Evolutionary conservation across 2,888 invertebrate genomes (phyloP).

Genomic region (Scelioninae gen. 1): DNA sequence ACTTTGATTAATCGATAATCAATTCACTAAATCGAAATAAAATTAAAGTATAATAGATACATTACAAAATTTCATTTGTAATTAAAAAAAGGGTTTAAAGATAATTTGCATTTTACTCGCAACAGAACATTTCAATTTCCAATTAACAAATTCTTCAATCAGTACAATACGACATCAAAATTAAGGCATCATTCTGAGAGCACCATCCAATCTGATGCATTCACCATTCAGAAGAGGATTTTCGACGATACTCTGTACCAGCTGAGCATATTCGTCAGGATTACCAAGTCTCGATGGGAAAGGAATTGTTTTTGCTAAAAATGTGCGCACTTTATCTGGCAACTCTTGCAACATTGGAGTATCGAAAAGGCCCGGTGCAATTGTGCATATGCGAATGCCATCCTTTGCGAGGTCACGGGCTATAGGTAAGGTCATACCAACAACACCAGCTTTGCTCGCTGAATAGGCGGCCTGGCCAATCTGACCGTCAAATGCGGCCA

Average conservation of each 20-base stretch:
- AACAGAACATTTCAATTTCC: no score
- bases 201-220: constrained; percentile 86
- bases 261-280: constrained; percentile 86
- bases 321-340: constrained; percentile 85
- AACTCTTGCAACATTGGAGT: constrained; percentile 81
- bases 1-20: no score
- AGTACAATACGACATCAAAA: background rate
- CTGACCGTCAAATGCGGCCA: constrained; percentile 69
- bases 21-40: no score
- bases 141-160: no score
- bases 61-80: no score
- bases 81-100: no score
- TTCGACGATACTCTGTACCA: constrained; percentile 86
- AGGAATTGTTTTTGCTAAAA: constrained; percentile 85
- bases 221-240: constrained; percentile 87
- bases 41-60: no score
- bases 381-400: constrained; percentile 87
- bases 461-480: constrained; percentile 71
- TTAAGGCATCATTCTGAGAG: constrained; percentile 85
- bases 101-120: background rate
- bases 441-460: constrained; percentile 72
- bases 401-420: constrained; percentile 72
- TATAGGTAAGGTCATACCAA: constrained; percentile 74
- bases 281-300: constrained; percentile 86
- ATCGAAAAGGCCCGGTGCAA: constrained; percentile 89